These are phyloP conservation scores for Sebastes steindachneri DNA, from an alignment of 2,797 vertebrate species.

Conservation along the genomic window DNA sequence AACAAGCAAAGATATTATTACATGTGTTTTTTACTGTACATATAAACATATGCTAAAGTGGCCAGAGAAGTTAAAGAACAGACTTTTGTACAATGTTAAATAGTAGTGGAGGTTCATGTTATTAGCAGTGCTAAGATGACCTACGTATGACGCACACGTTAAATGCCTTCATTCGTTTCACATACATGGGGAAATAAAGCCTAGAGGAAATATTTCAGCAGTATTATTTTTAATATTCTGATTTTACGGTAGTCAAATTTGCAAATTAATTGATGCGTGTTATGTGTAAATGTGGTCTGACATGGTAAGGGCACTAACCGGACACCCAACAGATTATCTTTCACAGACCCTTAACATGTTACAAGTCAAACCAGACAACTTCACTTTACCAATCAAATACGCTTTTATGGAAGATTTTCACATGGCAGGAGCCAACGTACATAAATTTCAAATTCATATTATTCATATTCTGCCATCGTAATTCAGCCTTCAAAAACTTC, in stretches of 20 bases:
- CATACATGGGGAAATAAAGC: background rate
- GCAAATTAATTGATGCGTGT: background rate
- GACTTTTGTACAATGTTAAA: slow-evolving; percentile 77
- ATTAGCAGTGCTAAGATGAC: slow-evolving; percentile 4
- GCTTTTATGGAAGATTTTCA: slow-evolving; percentile 7
- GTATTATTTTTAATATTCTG: background rate
- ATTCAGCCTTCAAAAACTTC: slow-evolving; percentile 6
- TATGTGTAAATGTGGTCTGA: slow-evolving; percentile 30
- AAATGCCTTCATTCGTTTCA: slow-evolving; percentile 14
- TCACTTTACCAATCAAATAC: background rate
- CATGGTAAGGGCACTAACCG: background rate
- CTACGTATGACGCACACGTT: background rate
- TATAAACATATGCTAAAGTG: slow-evolving; percentile 79
- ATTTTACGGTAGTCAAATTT: background rate
- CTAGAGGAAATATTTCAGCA: background rate
- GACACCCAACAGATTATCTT: background rate
- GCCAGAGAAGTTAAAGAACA: slow-evolving; percentile 53
- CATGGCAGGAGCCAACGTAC: background rate
- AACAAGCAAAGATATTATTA: slow-evolving; percentile 70
- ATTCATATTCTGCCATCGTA: background rate
- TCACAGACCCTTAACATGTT: background rate
- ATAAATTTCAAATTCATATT: background rate
- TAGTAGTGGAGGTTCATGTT: slow-evolving; percentile 17
- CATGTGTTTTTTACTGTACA: slow-evolving; percentile 74
- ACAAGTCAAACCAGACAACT: background rate